Percentiles rank a stretch among this genome's conserved stretches.
Evolutionary conservation across 2,113 vertebrate species (phyloP).

Genomic region (Odontesthes bonariensis): DNA sequence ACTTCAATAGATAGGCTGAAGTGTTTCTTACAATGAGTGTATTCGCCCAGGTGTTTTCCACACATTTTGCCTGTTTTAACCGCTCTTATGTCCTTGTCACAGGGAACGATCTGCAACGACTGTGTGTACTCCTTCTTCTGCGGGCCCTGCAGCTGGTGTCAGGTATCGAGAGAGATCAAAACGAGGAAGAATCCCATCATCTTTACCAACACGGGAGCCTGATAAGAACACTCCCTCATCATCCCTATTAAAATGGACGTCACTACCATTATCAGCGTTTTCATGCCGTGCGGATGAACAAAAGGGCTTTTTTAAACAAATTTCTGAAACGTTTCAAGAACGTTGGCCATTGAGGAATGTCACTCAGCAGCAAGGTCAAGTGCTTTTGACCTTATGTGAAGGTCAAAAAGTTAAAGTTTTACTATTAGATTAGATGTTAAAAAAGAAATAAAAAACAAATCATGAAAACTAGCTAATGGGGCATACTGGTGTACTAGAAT

Average conservation of each 20-base stretch:
- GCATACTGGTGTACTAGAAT: too few species aligned
- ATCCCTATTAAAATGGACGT: neutral
- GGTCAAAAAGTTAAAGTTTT: neutral
- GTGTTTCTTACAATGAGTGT: neutral
- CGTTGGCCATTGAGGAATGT: conserved; percentile 23
- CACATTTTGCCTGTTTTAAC: neutral
- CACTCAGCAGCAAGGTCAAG: neutral
- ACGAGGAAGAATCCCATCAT: conserved; percentile 36
- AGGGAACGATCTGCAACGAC: conserved; percentile 76
- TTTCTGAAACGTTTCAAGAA: conserved; percentile 5
- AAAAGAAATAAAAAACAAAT: too few species aligned
- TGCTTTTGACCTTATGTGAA: too few species aligned
- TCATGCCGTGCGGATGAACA: neutral
- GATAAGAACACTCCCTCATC: conserved; percentile 1
- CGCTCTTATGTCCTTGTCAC: conserved; percentile 8
- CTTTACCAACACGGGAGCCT: neutral
- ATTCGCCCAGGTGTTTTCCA: neutral
- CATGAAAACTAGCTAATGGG: too few species aligned
- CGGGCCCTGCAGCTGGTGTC: conserved; percentile 77
- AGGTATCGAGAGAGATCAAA: conserved; percentile 78
- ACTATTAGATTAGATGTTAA: neutral
- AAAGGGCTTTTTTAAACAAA: neutral
- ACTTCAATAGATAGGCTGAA: neutral
- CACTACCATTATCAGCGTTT: neutral
- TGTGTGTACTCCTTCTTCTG: conserved; percentile 68